Base-by-base conservation (phyloP, 2,797 vertebrate species). In the Lutra lutra region DNA sequence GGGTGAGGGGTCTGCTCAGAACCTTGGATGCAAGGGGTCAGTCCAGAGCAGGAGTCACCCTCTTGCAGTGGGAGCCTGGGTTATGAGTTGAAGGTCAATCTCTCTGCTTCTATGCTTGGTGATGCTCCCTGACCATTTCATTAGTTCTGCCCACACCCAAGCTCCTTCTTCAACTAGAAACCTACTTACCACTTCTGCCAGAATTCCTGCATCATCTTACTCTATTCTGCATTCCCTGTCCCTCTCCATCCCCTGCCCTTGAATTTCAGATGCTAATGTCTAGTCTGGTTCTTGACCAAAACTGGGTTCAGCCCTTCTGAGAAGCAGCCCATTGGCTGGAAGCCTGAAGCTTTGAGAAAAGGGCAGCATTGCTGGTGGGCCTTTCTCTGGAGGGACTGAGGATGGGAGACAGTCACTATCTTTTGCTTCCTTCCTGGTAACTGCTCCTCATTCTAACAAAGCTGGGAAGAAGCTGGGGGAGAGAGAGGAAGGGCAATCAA, bases 401-500 rank as follows among this genome's bases (percentile, higher is more conserved):
- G 51, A 14, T 13, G 77, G 72, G 70, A 48, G 68, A 32, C 14
- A 29, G n/a, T 9, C 11, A 54, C 23, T 15, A 14, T 7, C 5
- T 88, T 68, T 84, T 21, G 5, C 54, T 90, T 78, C 48, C 86
- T 54, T 80, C 27, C 21, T 46, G n/a, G 60, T 51, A 77, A 13
- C 6, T 72, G 18, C 58, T 77, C 35, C 40, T 88, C 20, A 48
- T 75, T 17, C 73, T 51, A 54, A 56, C 23, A 0, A 80, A 56
- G 25, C 17, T 14, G 27, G 56, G n/a, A 78, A 78, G 73, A 29
- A 62, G 35, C 11, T 14, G 35, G 10, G 73, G 51, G 2, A 2
- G 2, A 6, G 72, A 12, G 3, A 46, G 75, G 8, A 11, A 40
- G 15, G 0, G 8, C 3, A 0, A 43, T 27, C 23, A 27, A 9